Evolutionary conservation across 2,888 invertebrate genomes (phyloP).

Genomic region (Calameuta filiformis): DNA sequence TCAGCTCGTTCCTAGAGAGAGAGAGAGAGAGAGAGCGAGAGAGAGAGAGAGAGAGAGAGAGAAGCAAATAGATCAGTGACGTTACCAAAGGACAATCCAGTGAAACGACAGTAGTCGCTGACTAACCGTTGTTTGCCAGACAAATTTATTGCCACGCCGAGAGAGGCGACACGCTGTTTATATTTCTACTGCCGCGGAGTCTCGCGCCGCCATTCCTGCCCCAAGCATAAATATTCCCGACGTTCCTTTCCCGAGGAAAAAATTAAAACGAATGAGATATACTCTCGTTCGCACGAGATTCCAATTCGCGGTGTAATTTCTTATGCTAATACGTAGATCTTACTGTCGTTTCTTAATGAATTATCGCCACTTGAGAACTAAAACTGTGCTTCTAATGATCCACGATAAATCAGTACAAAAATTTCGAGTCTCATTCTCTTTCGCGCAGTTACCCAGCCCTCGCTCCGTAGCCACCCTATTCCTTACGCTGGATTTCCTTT

Average conservation of each 20-base stretch:
- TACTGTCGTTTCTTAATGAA: conserved; percentile 8
- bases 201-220: conserved; percentile 6
- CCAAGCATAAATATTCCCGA: conserved; percentile 21
- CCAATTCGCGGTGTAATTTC: conserved; percentile 17
- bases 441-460: background rate
- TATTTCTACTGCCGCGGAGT: conserved; percentile 21
- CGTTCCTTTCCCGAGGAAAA: conserved; percentile 14
- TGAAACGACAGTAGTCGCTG: conserved; percentile 11
- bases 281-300: conserved; percentile 13
- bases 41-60: background rate
- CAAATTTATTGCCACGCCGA: conserved; percentile 36
- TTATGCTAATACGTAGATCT: background rate
- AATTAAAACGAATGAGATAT: conserved; percentile 21
- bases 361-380: conserved; percentile 8
- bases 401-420: conserved; percentile 7
- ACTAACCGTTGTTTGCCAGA: conserved; percentile 33
- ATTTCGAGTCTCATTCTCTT: background rate
- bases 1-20: background rate
- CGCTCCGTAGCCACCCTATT: background rate
- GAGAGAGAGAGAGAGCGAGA: conserved; percentile 1
- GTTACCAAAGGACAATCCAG: conserved; percentile 23
- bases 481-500: background rate
- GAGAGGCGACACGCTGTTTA: conserved; percentile 22
- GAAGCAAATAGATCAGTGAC: background rate
- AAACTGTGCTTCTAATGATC: conserved; percentile 8